Conservation (phyloP, 2,888 invertebrate genomes). For the Patella depressa region DNA sequence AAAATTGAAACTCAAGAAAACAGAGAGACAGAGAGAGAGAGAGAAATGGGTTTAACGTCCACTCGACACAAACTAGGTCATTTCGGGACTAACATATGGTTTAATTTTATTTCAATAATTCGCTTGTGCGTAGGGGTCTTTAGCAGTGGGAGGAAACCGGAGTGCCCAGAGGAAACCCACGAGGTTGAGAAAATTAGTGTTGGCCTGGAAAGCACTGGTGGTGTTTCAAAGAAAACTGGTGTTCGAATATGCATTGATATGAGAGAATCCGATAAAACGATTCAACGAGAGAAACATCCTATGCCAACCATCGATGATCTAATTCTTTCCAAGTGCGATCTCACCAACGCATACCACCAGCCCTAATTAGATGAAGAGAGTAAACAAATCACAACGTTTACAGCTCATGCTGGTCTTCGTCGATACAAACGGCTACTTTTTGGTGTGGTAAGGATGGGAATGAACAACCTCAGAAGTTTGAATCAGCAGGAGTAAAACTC, state of each 20-base stretch:
- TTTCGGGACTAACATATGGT: too few relatives aligned
- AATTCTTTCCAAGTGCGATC: conserved; percentile 45
- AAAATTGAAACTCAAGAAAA: conserved; percentile 15
- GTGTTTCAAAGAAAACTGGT: conserved; percentile 6
- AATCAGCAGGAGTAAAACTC: not conserved
- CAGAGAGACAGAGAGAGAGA: not conserved
- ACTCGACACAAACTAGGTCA: too few relatives aligned
- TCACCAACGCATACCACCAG: conserved; percentile 46
- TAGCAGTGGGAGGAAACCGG: too few relatives aligned
- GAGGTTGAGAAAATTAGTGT: not conserved
- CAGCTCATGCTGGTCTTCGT: conserved; percentile 43
- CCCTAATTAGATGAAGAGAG: conserved; percentile 47
- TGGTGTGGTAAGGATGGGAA: conserved; percentile 48
- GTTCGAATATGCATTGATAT: conserved; percentile 49
- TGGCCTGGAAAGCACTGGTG: not conserved
- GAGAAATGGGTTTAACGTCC: too few relatives aligned
- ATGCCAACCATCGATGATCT: conserved; percentile 47
- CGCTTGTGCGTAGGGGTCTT: too few relatives aligned
- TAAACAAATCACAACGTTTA: conserved; percentile 43
- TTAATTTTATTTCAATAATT: too few relatives aligned
- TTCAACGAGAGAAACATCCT: conserved; percentile 38
- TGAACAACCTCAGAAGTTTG: conserved; percentile 44
- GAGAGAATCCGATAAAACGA: conserved; percentile 44
- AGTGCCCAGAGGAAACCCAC: too few relatives aligned
- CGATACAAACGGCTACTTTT: conserved; percentile 46